These are phyloP conservation scores for Papilio helenus DNA, from an alignment of 1,140 invertebrate species.

Conservation along the genomic window DNA sequence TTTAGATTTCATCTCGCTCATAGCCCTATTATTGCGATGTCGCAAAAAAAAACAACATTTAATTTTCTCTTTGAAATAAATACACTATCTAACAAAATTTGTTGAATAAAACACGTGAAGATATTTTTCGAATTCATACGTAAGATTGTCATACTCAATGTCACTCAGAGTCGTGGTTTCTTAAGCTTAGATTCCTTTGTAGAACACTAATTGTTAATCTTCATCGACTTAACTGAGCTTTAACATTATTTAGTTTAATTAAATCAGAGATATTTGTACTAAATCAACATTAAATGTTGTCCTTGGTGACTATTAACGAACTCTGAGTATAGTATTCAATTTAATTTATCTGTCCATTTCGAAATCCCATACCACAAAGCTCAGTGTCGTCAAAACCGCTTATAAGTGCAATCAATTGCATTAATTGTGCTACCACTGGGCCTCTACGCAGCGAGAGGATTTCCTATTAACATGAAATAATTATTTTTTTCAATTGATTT, in stretches of 20 bases:
- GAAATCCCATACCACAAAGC: conserved; percentile 17
- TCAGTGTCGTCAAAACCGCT: conserved; percentile 18
- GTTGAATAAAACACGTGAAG: background rate
- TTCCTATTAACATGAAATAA: conserved; percentile 24
- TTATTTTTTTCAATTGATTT: background rate
- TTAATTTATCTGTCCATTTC: background rate
- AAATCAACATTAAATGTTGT: background rate
- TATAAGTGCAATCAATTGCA: conserved; percentile 26
- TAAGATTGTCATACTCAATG: too few species aligned
- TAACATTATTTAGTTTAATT: too few species aligned
- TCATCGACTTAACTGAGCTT: too few species aligned
- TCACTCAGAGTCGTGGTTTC: too few species aligned
- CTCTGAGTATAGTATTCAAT: background rate
- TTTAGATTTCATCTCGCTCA: background rate
- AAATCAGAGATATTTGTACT: too few species aligned
- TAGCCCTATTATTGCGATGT: background rate
- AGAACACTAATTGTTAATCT: too few species aligned
- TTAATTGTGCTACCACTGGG: conserved; percentile 22
- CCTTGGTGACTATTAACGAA: background rate
- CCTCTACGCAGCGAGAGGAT: conserved; percentile 20
- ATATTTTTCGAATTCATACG: background rate
- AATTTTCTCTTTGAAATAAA: background rate
- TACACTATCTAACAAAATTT: background rate
- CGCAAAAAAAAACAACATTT: background rate
- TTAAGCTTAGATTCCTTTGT: too few species aligned